Base-by-base conservation (phyloP, 2,888 invertebrate species). In the Brachylomia viminalis region DNA sequence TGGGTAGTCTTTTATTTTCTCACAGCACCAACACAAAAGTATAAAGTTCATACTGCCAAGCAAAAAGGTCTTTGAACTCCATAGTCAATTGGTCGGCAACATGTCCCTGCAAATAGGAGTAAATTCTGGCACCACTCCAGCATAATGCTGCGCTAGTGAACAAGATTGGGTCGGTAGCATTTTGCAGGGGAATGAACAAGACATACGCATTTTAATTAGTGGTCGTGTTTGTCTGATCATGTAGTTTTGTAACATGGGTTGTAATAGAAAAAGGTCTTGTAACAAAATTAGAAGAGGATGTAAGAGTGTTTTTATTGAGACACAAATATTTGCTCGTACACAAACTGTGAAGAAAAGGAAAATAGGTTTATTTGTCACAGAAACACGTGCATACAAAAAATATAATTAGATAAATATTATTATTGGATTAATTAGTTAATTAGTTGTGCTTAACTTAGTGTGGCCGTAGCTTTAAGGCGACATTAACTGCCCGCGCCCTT, bases 151-250 rank as follows among this genome's bases (percentile, higher is more conserved):
- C 58, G 45, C 70, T 54, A 54, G 66, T 27, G 49, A 61, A 77
- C 70, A 45, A 61, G 56, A 77, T 81, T 80, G 70, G 33, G 27
- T 65, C 11, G 23, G 66, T 45, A 65, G 66, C 77, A 82, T 66
- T 75, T 81, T 70, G 61, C n/a, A n/a, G 45, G 68, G 23, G 10
- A 56, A 52, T 61, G 70, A 61, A 67, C 70, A 38, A 15, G 54
- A 65, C 15, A n/a, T 75, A 75, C 65, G 42, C 54, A 76, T 76
- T 80, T 79, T 76, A 76, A 80, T 80, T 80, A 76, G 59, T 56
- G 42, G 8, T 23, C 64, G 8, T 68, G 68, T 80, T 54, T 8
- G 47, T n/a, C 17, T 67, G 52, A 17, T 61, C 47, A 33, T 68
- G 38, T 68, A 33, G 13, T n/a, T 38, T 20, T 74, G n/a, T 33